Conservation (phyloP, 2,888 invertebrate genomes). For the Microdon myrmicae region DNA sequence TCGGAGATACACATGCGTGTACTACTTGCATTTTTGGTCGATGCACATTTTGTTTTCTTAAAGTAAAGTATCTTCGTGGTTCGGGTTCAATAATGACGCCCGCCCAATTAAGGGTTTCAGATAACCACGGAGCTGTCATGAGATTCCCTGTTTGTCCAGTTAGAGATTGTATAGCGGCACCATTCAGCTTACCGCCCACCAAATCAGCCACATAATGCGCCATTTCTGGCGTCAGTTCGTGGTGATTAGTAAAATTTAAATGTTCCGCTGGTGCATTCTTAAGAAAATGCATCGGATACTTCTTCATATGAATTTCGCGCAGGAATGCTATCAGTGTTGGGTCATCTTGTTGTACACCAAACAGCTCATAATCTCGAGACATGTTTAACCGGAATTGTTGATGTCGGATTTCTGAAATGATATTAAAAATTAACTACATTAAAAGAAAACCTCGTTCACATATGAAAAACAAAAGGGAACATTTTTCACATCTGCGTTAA, state of each 20-base stretch:
- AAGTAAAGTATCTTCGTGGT: constrained; percentile 77
- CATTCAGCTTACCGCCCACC: constrained; percentile 69
- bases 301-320: constrained; percentile 75
- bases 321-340: constrained; percentile 80
- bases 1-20: constrained; percentile 84
- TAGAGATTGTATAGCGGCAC: constrained; percentile 77
- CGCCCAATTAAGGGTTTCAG: constrained; percentile 77
- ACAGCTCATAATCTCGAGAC: constrained; percentile 81
- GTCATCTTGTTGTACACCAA: constrained; percentile 79
- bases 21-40: constrained; percentile 73
- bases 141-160: constrained; percentile 71
- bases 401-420: constrained; percentile 72
- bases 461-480: no score
- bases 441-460: constrained; percentile 4
- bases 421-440: no score
- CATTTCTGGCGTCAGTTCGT: constrained; percentile 62
- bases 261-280: constrained; percentile 56
- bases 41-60: constrained; percentile 71
- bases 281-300: constrained; percentile 63
- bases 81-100: constrained; percentile 82
- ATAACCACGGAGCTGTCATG: constrained; percentile 77
- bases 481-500: no score
- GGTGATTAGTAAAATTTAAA: constrained; percentile 59
- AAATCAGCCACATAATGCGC: constrained; percentile 64
- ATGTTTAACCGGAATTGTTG: constrained; percentile 84